Evolutionary conservation across 2,113 vertebrate genomes (phyloP), one percentile per base, ranked within the genome.

Genomic region (Lepus timidus): DNA sequence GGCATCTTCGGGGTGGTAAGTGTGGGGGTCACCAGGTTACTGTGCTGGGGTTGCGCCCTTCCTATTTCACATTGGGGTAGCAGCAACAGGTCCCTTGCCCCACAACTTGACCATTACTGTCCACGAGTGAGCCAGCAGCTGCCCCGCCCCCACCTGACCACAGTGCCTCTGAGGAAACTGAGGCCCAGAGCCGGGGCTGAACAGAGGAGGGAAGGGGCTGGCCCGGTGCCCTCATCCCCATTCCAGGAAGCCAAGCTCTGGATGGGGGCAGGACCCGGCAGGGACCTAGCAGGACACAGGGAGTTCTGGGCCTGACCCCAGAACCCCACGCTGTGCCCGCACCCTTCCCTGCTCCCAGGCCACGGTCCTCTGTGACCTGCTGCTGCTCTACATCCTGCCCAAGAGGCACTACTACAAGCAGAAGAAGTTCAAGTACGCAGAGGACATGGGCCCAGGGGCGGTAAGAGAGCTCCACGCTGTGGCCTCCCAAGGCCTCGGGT

Each of bases 1-100:
- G 99, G 99, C 92, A 99, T 99, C 96, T 99, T 99, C 36, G 99
- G 99, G 89, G 99, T 99, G 99, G 99, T 99, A 98, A 98, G 99
- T 98, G 96, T 65, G 87, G 62, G 81, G 33, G n/a, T 64, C n/a
- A 4, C 0, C 4, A 23, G 51, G 11, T 67, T 74, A 9, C 29
- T 61, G 36, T n/a, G 73, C 51, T 39, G 81, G 71, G 52, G 65
- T 83, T 22, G 6, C 3, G 39, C 19, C 25, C 19, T 51, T 64
- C 17, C 5, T 39, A 68, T 75, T 73, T 65, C 29, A 23, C 36
- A 49, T 58, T 33, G 79, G 62, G 31, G 87, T 36, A 61, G 58
- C 33, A 70, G 64, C n/a, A 23, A 12, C 51, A 61, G 36, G 16
- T 12, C 33, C 49, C 75, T 86, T 4, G 44, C 22, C 25, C 49